A percentile compares a stretch with the other conserved stretches of the same genome.
phyloP scores from a whole-genome alignment of 2,113 vertebrate genomes.

The Lichenostomus cassidix region DNA sequence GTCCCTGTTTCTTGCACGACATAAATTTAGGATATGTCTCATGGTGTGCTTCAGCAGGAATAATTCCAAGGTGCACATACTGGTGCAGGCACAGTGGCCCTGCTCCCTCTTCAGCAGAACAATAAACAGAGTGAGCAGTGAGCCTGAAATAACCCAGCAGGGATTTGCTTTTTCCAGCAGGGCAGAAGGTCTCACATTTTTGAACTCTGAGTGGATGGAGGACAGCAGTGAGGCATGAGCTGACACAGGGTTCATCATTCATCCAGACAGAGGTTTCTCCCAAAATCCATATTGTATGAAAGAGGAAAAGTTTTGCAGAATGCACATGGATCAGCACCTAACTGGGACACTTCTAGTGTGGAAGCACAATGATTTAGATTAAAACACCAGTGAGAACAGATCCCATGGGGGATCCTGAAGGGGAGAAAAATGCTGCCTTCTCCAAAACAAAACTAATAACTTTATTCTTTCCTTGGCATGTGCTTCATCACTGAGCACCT shows the following conservation, averaged over 20 bases:
- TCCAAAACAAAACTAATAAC: neutral
- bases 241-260: neutral
- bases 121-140: neutral
- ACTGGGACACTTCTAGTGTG: neutral
- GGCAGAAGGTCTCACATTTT: neutral
- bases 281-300: fast-evolving
- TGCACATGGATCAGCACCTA: neutral
- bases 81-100: neutral
- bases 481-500: neutral
- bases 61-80: neutral
- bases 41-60: neutral
- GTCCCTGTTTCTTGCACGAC: neutral
- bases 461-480: neutral
- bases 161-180: neutral
- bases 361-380: neutral
- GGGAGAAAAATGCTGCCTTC: neutral
- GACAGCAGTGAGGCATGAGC: neutral
- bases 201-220: neutral
- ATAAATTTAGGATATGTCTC: neutral
- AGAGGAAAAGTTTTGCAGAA: neutral
- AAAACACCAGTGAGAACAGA: neutral
- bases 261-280: neutral
- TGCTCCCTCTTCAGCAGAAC: neutral
- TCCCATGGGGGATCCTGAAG: neutral
- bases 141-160: neutral